Evolutionary conservation across 1,140 invertebrate species (phyloP), one percentile per base, ranked within the genome.

Genomic region (Bombus pascuorum): DNA sequence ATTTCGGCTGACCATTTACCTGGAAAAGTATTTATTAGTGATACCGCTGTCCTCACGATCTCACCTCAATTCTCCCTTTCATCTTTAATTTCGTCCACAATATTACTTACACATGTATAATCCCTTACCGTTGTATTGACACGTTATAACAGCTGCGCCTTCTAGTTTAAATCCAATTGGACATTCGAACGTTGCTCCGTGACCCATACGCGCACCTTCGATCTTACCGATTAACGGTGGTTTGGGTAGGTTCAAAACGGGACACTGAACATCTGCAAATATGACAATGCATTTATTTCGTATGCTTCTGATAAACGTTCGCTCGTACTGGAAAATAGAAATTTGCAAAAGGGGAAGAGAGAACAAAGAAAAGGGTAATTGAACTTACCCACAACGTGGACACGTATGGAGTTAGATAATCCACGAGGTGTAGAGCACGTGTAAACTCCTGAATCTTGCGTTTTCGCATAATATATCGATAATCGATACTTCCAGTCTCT

Each of bases 401-500:
- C 96, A 78, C 95, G 95, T 87, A 98, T 96, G 71, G 97, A 97
- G 95, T 99, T 98, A 39, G 97, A 97, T 73, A 97, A 96, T 68
- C 98, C 98, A 72, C 96, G 95, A 1, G 98, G 98, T 0, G 98
- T 97, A 3, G 97, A 96, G 93, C 98, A 98, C 1, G 98, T 98
- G 93, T 97, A 98, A 70, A 97, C 96, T 25, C 98, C 98, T 15
- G 97, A 97, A 94, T 98, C 98, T 34, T 97, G 97, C 18, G 96
- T 95, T 91, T 98, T 97, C 70, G 97, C 97, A 92, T 98, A 98
- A 93, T 97, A 97, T 92, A 98, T 97, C 86, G 97, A 98, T 76
- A 98, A 94, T 57, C 98, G 96, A 95, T 98, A 98, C 91, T 98
- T 97, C 94, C 97, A 97, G 76, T 97, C 97, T 85, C 97, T 96